phyloP scores from a whole-genome alignment of 2,113 vertebrate species.

The Pomatorhinus ruficollis region DNA sequence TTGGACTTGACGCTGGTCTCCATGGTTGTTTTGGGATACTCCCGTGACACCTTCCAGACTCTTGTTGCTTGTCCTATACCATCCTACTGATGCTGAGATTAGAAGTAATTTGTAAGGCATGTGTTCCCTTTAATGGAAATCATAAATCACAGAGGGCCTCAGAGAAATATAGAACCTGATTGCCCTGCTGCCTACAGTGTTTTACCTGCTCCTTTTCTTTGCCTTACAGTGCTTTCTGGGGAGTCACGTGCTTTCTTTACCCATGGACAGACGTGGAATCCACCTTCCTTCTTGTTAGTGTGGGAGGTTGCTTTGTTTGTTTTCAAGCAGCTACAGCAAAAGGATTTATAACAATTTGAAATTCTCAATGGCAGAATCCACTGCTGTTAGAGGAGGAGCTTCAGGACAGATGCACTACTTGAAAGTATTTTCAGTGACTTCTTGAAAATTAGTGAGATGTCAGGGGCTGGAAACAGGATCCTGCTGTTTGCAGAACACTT shows the following conservation, averaged over 20 bases:
- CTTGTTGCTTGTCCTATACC: background rate
- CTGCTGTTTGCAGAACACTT: background rate
- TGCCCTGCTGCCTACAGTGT: background rate
- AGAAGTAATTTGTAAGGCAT: background rate
- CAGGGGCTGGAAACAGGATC: background rate
- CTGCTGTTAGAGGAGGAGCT: background rate
- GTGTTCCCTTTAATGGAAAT: background rate
- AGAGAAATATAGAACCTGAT: background rate
- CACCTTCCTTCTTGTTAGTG: background rate
- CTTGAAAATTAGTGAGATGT: background rate
- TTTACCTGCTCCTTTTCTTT: background rate
- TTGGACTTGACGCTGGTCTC: background rate
- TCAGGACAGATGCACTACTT: background rate
- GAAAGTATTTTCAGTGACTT: background rate
- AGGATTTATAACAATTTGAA: background rate
- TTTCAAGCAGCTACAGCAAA: background rate
- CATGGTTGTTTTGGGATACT: background rate
- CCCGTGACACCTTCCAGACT: background rate
- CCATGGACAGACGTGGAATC: background rate
- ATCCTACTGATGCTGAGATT: background rate
- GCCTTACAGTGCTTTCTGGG: background rate
- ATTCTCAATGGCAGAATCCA: background rate
- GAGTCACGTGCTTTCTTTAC: background rate
- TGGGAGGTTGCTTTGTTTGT: background rate
- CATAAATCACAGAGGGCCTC: background rate